Evolutionary conservation across 2,888 invertebrate species (phyloP).

Genomic region (Panopea generosa): DNA sequence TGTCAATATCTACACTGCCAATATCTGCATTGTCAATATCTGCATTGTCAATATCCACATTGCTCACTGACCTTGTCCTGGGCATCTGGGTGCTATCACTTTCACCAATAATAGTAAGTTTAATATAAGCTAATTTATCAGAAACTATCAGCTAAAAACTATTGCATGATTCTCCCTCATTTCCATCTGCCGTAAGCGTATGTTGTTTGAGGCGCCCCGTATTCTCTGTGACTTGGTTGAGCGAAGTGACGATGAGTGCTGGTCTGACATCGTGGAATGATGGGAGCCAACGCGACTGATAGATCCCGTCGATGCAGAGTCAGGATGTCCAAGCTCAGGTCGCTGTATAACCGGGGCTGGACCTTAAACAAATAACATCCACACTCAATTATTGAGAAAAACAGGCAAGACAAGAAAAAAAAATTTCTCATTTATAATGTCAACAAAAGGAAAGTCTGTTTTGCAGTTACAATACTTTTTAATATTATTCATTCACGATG

Average conservation of each 20-base stretch:
- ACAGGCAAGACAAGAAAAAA: too few relatives aligned
- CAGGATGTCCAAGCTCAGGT: constrained; percentile 72
- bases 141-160: constrained; percentile 76
- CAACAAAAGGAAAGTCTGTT: too few relatives aligned
- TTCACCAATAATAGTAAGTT: too few relatives aligned
- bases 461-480: too few relatives aligned
- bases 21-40: too few relatives aligned
- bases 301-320: constrained; percentile 44
- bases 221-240: constrained; percentile 79
- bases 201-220: constrained; percentile 77
- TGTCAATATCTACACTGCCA: too few relatives aligned
- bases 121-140: too few relatives aligned
- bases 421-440: too few relatives aligned
- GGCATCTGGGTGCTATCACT: too few relatives aligned
- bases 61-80: too few relatives aligned
- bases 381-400: neutral
- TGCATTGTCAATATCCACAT: too few relatives aligned
- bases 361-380: constrained; percentile 56
- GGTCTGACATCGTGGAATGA: constrained; percentile 60
- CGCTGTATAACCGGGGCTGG: constrained; percentile 83
- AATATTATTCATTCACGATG: too few relatives aligned
- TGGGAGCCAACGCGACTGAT: constrained; percentile 69
- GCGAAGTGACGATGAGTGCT: constrained; percentile 55
- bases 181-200: constrained; percentile 78
- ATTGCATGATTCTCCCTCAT: constrained; percentile 80